Evolutionary conservation across 1,140 invertebrate species (phyloP), one percentile per base, ranked within the genome.

Genomic region (Drosophila ananassae): DNA sequence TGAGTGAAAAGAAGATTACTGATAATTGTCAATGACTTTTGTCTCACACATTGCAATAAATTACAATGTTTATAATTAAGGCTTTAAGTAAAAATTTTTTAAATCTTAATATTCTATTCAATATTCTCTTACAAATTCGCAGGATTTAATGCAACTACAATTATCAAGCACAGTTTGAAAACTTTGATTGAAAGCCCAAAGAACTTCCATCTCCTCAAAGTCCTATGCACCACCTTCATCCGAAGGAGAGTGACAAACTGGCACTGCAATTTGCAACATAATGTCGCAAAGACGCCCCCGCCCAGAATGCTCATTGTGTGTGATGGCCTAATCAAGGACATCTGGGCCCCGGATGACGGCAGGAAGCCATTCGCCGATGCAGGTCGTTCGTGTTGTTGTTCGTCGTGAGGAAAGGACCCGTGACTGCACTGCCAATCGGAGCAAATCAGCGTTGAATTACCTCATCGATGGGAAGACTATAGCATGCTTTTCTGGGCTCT

Each of bases 371-470:
- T 37, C n/a, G 41, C 13, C 37, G 34, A 12, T 7, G 48, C 34
- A 8, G 47, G 41, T 6, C 41, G 47, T 6, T 56, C 25, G 5
- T 6, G 25, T 37, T 37, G 34, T 37, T 10, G 34, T n/a, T 10
- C 10, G 9, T 10, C 8, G 9, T 12, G 12, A 3, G 6, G 17
- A 47, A 47, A 47, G 44, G 21, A 22, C 52, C 41, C 82, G 82
- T 79, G 74, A 82, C 82, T 89, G 75, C 79, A 82, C 61, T 89
- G 59, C 78, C 82, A 87, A 87, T 82, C 59, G 68, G 67, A 51
- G 71, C 67, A 68, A 82, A 87, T 87, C 82, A 89, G 71, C 71
- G 83, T 39, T 77, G 60, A 87, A 87, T 76, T 73, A 78, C 69
- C 83, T 73, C 83, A 87, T 85, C 78, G 82, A 81, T 80, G 77